Base-by-base conservation (phyloP, 2,888 invertebrate species). In the Psylliodes chrysocephalus region DNA sequence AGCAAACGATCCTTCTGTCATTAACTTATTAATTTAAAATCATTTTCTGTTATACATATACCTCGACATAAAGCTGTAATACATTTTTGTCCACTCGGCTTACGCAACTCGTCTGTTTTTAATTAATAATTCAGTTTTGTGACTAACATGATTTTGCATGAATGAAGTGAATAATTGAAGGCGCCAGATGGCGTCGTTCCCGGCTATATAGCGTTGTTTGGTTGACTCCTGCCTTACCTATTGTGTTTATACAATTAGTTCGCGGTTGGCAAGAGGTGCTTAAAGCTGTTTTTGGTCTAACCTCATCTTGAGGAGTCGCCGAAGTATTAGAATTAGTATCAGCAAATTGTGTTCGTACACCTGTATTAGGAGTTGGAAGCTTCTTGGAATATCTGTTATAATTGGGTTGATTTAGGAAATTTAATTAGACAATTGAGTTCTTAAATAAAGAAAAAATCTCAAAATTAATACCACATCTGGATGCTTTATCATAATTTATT, bases 141-240 rank as follows among this genome's bases (percentile, higher is more conserved):
- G 69, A 64, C 68, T 68, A 67, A 68, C 63, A 68, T 65, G 64
- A 72, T 67, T 68, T 70, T 59, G 67, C 72, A 67, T 67, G 68
- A 70, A 72, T 57, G 60, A 57, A 52, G 60, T 70, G 68, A 70
- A 70, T 72, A 70, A 70, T 72, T 69, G 72, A 72, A 67, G 59
- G 55, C 62, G 60, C 59, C 72, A 72, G 68, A 68, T 70, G 72
- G 70, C 64, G 63, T 56, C 49, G 64, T 70, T 66, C 72, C 69
- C 70, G 70, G 59, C 61, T 63, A 65, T 63, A n/a, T n/a, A n/a
- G 52, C 62, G 51, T 38, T 52, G 28, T 25, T 40, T 62, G 54
- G 53, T 61, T 61, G 38, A 53, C 52, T 61, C 53, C 38, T 59
- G 28, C 49, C 25, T 59, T 59, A 40, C 28, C 57, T 47, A 51